Percentiles rank a stretch among this genome's conserved stretches.
Conservation (phyloP, 2,797 vertebrate genomes). For the Todus mexicanus region DNA sequence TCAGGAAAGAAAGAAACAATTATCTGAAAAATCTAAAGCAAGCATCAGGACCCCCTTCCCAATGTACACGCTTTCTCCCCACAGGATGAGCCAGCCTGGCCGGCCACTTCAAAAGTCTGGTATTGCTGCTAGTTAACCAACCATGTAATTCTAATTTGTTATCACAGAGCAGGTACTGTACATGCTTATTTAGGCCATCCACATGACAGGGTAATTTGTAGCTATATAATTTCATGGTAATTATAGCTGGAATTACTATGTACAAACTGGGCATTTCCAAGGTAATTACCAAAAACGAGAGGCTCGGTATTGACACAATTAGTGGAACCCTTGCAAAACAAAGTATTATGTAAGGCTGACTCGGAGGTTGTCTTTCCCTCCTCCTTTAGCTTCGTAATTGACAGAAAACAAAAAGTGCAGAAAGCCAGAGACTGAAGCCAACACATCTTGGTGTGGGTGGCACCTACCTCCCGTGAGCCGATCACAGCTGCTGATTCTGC, state of each 20-base stretch:
- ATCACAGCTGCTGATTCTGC: neutral
- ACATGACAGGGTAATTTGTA: conserved; percentile 67
- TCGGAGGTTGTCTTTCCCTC: neutral
- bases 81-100: neutral
- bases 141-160: conserved; percentile 59
- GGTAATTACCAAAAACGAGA: conserved; percentile 59
- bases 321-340: conserved; percentile 33
- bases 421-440: neutral
- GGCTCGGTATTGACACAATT: conserved; percentile 38
- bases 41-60: neutral
- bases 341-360: conserved; percentile 52
- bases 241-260: conserved; percentile 58
- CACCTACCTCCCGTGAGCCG: neutral
- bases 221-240: conserved; percentile 72
- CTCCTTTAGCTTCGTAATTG: neutral
- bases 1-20: neutral
- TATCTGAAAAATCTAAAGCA: neutral
- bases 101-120: conserved; percentile 45
- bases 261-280: conserved; percentile 58
- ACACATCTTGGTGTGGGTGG: neutral
- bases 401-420: conserved; percentile 6
- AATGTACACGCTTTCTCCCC: neutral
- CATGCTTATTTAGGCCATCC: conserved; percentile 67
- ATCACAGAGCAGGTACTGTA: conserved; percentile 62
- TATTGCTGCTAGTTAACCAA: conserved; percentile 58